Evolutionary conservation across 2,888 invertebrate species (phyloP).

Genomic region (Standfussiana lucernea): DNA sequence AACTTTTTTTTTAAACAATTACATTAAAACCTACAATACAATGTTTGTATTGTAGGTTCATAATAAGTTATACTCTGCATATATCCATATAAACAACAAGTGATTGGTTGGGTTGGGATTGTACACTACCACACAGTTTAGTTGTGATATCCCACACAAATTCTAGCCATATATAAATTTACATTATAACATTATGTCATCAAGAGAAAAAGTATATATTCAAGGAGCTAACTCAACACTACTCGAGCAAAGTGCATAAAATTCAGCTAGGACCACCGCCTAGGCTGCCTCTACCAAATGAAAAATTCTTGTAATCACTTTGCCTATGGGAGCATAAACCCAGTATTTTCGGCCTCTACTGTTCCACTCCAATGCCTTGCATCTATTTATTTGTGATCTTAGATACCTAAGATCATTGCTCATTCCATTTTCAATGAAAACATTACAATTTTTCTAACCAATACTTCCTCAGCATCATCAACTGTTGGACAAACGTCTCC

Average conservation of each 20-base stretch:
- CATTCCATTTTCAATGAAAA: not conserved
- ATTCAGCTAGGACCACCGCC: too few species aligned
- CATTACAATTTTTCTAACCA: not conserved
- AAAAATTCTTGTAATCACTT: not conserved
- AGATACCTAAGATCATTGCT: too few species aligned
- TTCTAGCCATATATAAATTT: not conserved
- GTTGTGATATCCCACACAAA: not conserved
- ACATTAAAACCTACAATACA: not conserved
- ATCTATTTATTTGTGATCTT: not conserved
- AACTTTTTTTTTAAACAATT: not conserved
- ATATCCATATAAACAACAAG: not conserved
- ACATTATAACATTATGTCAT: not conserved
- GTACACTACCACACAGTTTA: not conserved
- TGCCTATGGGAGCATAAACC: not conserved
- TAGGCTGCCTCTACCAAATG: not conserved
- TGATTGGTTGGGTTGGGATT: not conserved
- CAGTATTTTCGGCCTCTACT: not conserved
- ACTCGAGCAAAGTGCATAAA: too few species aligned
- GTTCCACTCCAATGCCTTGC: not conserved
- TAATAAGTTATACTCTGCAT: too few species aligned
- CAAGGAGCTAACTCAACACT: not conserved
- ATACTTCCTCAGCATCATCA: not conserved
- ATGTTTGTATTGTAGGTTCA: too few species aligned
- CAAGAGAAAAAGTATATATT: not conserved
- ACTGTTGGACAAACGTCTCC: not conserved